Evolutionary conservation across 2,113 vertebrate species (phyloP).

Genomic region (Mirounga angustirostris): DNA sequence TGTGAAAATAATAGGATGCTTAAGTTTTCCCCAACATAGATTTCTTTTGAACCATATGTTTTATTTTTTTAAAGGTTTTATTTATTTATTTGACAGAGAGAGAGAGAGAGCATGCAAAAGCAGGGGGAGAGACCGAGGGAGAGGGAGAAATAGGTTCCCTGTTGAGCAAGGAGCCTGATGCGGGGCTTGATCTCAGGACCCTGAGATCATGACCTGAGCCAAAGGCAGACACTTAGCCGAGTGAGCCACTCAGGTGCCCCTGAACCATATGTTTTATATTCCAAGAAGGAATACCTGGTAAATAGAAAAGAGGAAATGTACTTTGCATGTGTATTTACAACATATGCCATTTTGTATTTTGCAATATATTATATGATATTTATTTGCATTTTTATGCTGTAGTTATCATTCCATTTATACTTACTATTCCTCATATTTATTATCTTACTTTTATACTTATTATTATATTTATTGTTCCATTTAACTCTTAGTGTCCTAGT

Average conservation of each 20-base stretch:
- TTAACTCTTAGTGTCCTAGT: neutral
- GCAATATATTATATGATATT: neutral
- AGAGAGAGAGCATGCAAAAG: too few species aligned
- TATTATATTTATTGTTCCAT: conserved; percentile 25
- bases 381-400: neutral
- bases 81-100: neutral
- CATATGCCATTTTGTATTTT: conserved; percentile 21
- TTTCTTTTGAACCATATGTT: neutral
- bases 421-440: neutral
- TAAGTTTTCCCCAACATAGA: neutral
- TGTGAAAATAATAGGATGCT: conserved; percentile 33
- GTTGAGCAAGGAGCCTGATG: neutral
- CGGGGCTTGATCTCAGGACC: neutral
- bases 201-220: neutral
- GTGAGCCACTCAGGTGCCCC: neutral
- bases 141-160: neutral
- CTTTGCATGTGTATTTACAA: conserved; percentile 25
- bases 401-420: conserved; percentile 1
- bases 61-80: neutral
- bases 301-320: neutral
- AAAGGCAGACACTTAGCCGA: neutral
- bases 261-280: neutral
- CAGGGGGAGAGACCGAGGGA: neutral
- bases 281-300: neutral
- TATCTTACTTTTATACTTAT: neutral